These are phyloP conservation scores for Tiphia femorata DNA, from an alignment of 2,888 invertebrate species.

Conservation along the genomic window DNA sequence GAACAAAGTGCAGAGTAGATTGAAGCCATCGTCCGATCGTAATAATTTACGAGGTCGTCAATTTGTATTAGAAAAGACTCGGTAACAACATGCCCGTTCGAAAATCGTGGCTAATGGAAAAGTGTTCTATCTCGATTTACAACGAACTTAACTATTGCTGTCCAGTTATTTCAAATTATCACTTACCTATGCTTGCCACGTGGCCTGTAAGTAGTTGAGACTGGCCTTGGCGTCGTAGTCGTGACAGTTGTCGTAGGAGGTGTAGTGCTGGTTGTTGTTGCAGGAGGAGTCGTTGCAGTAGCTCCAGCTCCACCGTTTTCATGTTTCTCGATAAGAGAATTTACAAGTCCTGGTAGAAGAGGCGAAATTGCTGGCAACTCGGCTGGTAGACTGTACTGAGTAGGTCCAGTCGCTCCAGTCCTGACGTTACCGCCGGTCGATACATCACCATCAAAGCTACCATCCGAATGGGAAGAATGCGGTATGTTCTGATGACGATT, in stretches of 20 bases:
- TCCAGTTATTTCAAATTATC: background rate
- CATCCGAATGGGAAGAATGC: background rate
- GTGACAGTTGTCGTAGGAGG: slow-evolving; percentile 45
- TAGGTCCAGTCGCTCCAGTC: slow-evolving; percentile 56
- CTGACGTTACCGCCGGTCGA: slow-evolving; percentile 32
- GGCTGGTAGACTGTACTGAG: slow-evolving; percentile 72
- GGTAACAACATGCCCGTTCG: too few relatives aligned
- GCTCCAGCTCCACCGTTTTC: slow-evolving; percentile 32
- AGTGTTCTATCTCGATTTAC: too few relatives aligned
- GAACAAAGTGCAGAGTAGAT: too few relatives aligned
- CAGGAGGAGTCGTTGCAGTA: slow-evolving; percentile 48
- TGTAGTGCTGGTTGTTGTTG: slow-evolving; percentile 45
- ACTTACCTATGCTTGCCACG: slow-evolving; percentile 54
- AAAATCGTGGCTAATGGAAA: too few relatives aligned
- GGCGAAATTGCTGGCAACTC: slow-evolving; percentile 73
- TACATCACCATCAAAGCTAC: slow-evolving; percentile 10
- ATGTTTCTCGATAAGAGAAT: slow-evolving; percentile 72
- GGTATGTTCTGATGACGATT: slow-evolving; percentile 1
- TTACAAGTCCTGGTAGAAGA: slow-evolving; percentile 74
- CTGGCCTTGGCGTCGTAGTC: slow-evolving; percentile 40
- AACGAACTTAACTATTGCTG: too few relatives aligned
- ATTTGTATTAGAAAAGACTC: too few relatives aligned
- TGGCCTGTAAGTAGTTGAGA: slow-evolving; percentile 54
- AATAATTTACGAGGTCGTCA: too few relatives aligned
- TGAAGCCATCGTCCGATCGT: too few relatives aligned